Evolutionary conservation across 1,140 invertebrate genomes (phyloP).

Genomic region (Acromyrmex echinatior): DNA sequence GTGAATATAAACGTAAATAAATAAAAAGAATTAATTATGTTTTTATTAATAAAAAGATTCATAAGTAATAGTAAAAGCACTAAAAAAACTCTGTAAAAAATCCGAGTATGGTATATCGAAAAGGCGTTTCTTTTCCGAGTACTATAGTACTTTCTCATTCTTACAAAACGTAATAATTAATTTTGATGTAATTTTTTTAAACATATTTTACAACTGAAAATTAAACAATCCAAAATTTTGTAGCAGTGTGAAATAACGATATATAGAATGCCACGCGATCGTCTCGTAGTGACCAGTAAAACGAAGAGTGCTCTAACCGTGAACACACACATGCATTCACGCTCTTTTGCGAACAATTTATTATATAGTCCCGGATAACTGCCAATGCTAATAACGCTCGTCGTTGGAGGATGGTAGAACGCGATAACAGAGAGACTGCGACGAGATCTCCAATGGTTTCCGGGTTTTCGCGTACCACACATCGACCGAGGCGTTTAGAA

Average conservation of each 20-base stretch:
- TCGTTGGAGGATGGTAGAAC: constrained; percentile 59
- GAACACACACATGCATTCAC: constrained; percentile 80
- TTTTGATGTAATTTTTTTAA: neutral
- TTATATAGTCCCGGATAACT: constrained; percentile 84
- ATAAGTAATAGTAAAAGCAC: too few species aligned
- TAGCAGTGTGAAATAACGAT: constrained; percentile 60
- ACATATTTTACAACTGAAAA: too few species aligned
- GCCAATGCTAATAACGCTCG: constrained; percentile 82
- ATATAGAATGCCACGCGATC: constrained; percentile 80
- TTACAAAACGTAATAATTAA: neutral
- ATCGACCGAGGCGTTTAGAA: constrained; percentile 45
- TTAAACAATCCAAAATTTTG: constrained; percentile 19
- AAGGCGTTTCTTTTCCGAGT: neutral
- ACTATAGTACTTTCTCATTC: neutral
- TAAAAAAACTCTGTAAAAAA: too few species aligned
- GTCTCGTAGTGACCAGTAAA: constrained; percentile 20
- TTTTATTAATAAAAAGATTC: too few species aligned
- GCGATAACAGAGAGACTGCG: constrained; percentile 71
- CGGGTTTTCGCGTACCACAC: constrained; percentile 61
- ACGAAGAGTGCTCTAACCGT: constrained; percentile 79
- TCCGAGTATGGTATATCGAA: too few species aligned
- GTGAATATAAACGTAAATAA: too few species aligned
- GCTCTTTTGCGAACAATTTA: constrained; percentile 82
- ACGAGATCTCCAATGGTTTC: constrained; percentile 56
- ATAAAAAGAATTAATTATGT: too few species aligned